Conservation (phyloP, 2,888 invertebrate species). For the Herminia tarsipennalis region DNA sequence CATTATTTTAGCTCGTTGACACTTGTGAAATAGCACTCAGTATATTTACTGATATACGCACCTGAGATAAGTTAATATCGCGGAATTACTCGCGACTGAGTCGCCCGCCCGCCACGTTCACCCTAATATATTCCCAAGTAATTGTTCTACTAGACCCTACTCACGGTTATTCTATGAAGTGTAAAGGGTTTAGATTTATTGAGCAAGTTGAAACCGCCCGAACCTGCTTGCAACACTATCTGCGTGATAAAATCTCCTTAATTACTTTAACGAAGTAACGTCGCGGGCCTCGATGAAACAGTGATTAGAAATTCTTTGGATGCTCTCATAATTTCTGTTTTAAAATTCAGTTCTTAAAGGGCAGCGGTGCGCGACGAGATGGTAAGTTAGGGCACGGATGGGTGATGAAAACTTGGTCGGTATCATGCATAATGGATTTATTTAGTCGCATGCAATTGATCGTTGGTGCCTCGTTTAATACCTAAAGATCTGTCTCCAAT, state of each 20-base stretch:
- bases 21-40: constrained; percentile 50
- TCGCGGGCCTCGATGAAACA: constrained; percentile 34
- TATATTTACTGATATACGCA: constrained; percentile 60
- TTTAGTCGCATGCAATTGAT: too few species aligned
- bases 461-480: too few species aligned
- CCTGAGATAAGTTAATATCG: constrained; percentile 74
- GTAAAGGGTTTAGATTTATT: constrained; percentile 78
- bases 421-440: constrained; percentile 14
- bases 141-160: constrained; percentile 72
- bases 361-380: constrained; percentile 29
- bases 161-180: constrained; percentile 77
- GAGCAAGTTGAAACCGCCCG: constrained; percentile 64
- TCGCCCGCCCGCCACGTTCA: constrained; percentile 16
- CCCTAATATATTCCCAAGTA: constrained; percentile 68
- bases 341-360: constrained; percentile 34
- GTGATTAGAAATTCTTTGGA: constrained; percentile 54
- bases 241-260: constrained; percentile 66
- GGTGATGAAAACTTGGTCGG: constrained; percentile 21
- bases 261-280: constrained; percentile 59
- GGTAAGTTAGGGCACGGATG: constrained; percentile 29
- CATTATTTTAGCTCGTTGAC: constrained; percentile 49
- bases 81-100: constrained; percentile 59
- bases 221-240: constrained; percentile 59
- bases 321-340: constrained; percentile 47
- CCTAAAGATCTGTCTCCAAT: too few species aligned